phyloP scores from a whole-genome alignment of 2,888 invertebrate species.

The Catocala fraxini region DNA sequence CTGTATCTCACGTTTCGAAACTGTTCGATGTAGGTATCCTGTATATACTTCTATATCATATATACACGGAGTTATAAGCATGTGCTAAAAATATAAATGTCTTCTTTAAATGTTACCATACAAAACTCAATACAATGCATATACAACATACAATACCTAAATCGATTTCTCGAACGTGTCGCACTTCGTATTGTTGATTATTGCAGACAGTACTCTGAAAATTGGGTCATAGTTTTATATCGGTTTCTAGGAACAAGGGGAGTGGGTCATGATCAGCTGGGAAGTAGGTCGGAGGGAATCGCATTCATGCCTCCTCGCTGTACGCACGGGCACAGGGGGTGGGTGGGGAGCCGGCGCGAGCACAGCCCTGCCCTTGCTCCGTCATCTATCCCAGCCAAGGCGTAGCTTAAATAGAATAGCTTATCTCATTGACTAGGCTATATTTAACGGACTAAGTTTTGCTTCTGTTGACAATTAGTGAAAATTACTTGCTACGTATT shows the following conservation, averaged over 20 bases:
- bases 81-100: too few relatives aligned
- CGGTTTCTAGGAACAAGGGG: slow-evolving; percentile 39
- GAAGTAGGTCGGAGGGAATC: slow-evolving; percentile 76
- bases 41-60: slow-evolving; percentile 4
- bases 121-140: too few relatives aligned
- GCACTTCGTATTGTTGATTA: neutral
- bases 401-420: slow-evolving; percentile 22
- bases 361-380: slow-evolving; percentile 57
- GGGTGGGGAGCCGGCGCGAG: slow-evolving; percentile 32
- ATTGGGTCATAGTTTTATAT: slow-evolving; percentile 18
- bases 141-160: too few relatives aligned
- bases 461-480: too few relatives aligned
- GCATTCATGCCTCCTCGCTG: slow-evolving; percentile 57
- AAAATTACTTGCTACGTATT: too few relatives aligned
- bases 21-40: slow-evolving; percentile 21
- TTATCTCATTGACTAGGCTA: slow-evolving; percentile 24
- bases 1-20: slow-evolving; percentile 52
- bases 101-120: too few relatives aligned
- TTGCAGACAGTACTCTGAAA: slow-evolving; percentile 1
- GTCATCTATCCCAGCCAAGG: slow-evolving; percentile 32
- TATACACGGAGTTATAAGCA: neutral
- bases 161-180: too few relatives aligned
- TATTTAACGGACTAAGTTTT: neutral
- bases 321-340: slow-evolving; percentile 35
- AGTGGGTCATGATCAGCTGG: slow-evolving; percentile 75